phyloP scores from a whole-genome alignment of 2,113 vertebrate species.

The Gambusia affinis region DNA sequence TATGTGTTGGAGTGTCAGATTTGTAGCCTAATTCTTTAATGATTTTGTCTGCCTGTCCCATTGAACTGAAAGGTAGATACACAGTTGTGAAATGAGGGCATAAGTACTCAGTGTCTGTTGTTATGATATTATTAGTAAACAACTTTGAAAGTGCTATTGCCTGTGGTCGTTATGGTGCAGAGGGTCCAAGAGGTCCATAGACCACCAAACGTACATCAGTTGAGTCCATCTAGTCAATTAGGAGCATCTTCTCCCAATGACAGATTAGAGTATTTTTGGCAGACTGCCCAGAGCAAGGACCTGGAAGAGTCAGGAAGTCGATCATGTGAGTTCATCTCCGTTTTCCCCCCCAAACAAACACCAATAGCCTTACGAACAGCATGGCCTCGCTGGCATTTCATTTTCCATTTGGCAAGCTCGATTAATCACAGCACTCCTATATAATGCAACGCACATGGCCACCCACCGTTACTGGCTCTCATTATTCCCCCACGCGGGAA shows the following conservation, averaged over 20 bases:
- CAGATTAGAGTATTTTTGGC: conserved; percentile 38
- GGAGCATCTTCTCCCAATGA: conserved; percentile 43
- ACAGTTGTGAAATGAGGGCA: neutral
- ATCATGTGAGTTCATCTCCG: conserved; percentile 60
- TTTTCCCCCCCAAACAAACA: conserved; percentile 49
- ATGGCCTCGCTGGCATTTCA: conserved; percentile 66
- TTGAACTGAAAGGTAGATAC: neutral
- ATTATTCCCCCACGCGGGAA: conserved; percentile 59
- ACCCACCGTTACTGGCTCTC: conserved; percentile 57
- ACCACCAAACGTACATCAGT: conserved; percentile 22
- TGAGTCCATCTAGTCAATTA: conserved; percentile 67
- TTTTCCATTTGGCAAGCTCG: conserved; percentile 78
- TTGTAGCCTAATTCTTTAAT: neutral
- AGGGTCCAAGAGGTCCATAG: conserved; percentile 12
- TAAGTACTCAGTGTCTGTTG: too few relatives aligned
- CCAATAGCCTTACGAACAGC: conserved; percentile 58
- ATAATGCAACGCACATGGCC: conserved; percentile 64
- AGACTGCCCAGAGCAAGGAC: conserved; percentile 44
- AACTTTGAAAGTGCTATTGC: conserved; percentile 30
- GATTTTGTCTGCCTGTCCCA: neutral
- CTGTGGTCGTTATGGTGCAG: conserved; percentile 41
- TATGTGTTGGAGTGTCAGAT: too few relatives aligned
- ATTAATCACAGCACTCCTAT: conserved; percentile 77
- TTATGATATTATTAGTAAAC: too few relatives aligned
- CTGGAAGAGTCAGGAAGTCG: conserved; percentile 60